These are phyloP conservation scores for Phoenicopterus ruber DNA, from an alignment of 2,113 vertebrate genomes.

Conservation along the genomic window DNA sequence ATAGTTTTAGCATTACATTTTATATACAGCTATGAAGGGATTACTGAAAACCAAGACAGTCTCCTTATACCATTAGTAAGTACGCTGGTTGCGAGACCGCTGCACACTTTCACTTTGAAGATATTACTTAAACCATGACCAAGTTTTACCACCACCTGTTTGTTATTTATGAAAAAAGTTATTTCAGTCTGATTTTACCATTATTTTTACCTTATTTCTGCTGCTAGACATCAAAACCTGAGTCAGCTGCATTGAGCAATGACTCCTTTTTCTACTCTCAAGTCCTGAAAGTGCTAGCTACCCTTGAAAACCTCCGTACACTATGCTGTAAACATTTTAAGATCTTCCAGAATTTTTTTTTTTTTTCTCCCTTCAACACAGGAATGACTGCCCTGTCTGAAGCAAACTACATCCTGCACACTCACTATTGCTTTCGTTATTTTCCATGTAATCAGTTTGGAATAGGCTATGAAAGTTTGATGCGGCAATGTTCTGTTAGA, in stretches of 20 bases:
- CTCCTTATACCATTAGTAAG: conserved; percentile 36
- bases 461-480: conserved; percentile 28
- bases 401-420: conserved; percentile 17
- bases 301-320: not conserved
- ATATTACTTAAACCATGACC: not conserved
- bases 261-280: not conserved
- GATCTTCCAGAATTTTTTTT: not conserved
- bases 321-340: not conserved
- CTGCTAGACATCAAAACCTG: not conserved
- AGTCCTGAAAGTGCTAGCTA: not conserved
- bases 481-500: not conserved
- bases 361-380: not conserved
- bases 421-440: not conserved
- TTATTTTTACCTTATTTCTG: not conserved
- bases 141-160: not conserved
- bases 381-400: conserved; percentile 28
- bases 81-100: not conserved
- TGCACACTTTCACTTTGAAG: not conserved
- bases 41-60: conserved; percentile 58
- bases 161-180: not conserved
- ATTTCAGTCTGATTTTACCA: not conserved
- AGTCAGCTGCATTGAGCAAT: not conserved
- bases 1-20: conserved; percentile 71
- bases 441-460: conserved; percentile 9
- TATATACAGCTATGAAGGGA: conserved; percentile 73